Evolutionary conservation across 1,140 invertebrate genomes (phyloP), one percentile per base, ranked within the genome.

Genomic region (Musca domestica): DNA sequence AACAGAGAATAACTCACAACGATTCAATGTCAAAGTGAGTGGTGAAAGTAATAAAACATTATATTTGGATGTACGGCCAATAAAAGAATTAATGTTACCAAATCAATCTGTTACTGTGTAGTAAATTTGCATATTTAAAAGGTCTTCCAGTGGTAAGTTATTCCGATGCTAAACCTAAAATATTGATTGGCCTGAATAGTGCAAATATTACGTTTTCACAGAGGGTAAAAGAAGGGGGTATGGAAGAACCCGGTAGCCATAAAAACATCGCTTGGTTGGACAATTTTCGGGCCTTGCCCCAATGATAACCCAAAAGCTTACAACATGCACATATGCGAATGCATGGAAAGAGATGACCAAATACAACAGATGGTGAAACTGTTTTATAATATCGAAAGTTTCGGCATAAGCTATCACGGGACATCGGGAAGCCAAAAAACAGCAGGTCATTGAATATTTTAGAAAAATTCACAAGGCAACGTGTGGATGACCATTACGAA

Each of bases 111-210:
- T 65, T 7, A 47, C 41, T 48, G 17, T 25, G 20, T 2, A 64
- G 19, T 22, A 48, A 10, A 3, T 64, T 30, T 27, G 15, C n/a
- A 15, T 41, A 65, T 65, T 48, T 65, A 47, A 19, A 17, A 20
- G 64, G 64, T 15, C 19, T 65, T 14, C 22, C 34, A 1, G 23
- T 48, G 22, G 12, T 23, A n/a, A 19, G 27, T 48, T 47, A 65
- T 27, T 0, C 12, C 15, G 17, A 34, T 52, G 66, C 15, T 5
- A 30, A 7, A 15, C 66, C 66, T 9, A n/a, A 51, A 12, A 17
- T 67, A 25, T 23, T 65, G 49, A 65, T 65, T 65, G 64, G 64
- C 22, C 46, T 65, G 3, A 65, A 65, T 19, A 46, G 49, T 27
- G 20, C 41, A 4, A 47, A 20, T 2, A n/a, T 65, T 4, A 4